Evolutionary conservation across 2,888 invertebrate genomes (phyloP), one percentile per base, ranked within the genome.

Genomic region (Dryadula phaetusa): DNA sequence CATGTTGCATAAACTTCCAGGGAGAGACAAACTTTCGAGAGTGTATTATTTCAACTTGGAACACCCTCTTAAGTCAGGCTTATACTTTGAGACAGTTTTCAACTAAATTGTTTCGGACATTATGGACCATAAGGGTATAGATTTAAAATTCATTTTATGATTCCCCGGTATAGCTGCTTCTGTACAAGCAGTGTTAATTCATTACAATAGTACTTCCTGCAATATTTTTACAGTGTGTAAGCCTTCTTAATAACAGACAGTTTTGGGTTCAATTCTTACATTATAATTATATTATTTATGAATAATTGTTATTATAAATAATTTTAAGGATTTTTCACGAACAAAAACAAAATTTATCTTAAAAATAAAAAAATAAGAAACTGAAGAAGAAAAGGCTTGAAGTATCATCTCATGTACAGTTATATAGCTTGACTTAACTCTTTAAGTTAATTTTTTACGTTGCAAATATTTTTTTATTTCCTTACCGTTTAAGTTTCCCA

Each of bases 11-110:
- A 68, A 70, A 70, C 66, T 70, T 66, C 42, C 42, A 58, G 40
- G 58, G 56, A 22, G 42, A 34, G 60, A 70, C 60, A 62, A 64
- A 72, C 66, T 72, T 72, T 54, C 49, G 47, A 47, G 53, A 68
- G 70, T 68, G 67, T 72, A 77, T 77, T 75, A 74, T 62, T 75
- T 79, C 71, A 75, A 76, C 73, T 75, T 71, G 64, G 63, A 64
- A 66, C 67, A 64, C 68, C 52, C 60, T 54, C 69, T 69, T 73
- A 74, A 75, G 71, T 71, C 70, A 65, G 58, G 73, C 74, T 67
- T 78, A 77, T 75, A 77, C 74, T 75, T 67, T 53, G 58, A 62
- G 77, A 77, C 75, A 80, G 79, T 79, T 79, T 73, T 71, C 69
- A 75, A 78, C 76, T 74, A 74, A 69, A 73, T 18, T 32, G 14